Conservation (phyloP, 2,888 invertebrate genomes). For the Meta bourneti region DNA sequence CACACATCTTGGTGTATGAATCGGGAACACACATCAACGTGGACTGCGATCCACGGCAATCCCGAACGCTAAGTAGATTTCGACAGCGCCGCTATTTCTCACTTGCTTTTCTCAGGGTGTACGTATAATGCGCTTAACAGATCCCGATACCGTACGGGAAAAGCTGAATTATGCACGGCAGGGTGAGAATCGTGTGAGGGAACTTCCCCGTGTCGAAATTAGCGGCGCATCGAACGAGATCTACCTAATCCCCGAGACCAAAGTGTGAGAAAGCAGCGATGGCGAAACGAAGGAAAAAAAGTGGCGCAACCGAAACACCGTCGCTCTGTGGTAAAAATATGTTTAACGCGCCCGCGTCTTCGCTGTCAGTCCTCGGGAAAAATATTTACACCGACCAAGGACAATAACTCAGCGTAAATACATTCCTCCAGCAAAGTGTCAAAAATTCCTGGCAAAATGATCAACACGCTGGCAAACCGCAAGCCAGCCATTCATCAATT, state of each 20-base stretch:
- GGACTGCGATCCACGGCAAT: no score
- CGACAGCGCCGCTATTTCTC: not conserved
- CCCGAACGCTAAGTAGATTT: no score
- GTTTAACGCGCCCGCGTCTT: slow-evolving; percentile 31
- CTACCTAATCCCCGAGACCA: not conserved
- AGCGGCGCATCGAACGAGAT: slow-evolving; percentile 26
- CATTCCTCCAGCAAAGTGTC: slow-evolving; percentile 57
- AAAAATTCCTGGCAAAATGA: slow-evolving; percentile 56
- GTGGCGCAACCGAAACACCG: no score
- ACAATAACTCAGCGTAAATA: slow-evolving; percentile 66
- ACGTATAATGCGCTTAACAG: not conserved
- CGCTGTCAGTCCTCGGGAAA: slow-evolving; percentile 43
- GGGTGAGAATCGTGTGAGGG: not conserved
- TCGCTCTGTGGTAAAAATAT: slow-evolving; percentile 2
- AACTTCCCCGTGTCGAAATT: not conserved
- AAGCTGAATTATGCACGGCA: not conserved
- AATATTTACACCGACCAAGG: slow-evolving; percentile 55
- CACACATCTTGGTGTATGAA: no score
- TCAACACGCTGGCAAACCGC: slow-evolving; percentile 28
- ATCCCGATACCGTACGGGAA: not conserved
- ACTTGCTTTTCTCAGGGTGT: not conserved
- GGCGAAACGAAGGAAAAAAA: no score
- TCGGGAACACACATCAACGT: no score
- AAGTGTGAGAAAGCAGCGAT: no score
- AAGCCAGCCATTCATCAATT: slow-evolving; percentile 66